A percentile compares a stretch with the other conserved stretches of the same genome.
Conservation (phyloP, 2,113 vertebrate genomes). For the Neolamprologus ventralis region DNA sequence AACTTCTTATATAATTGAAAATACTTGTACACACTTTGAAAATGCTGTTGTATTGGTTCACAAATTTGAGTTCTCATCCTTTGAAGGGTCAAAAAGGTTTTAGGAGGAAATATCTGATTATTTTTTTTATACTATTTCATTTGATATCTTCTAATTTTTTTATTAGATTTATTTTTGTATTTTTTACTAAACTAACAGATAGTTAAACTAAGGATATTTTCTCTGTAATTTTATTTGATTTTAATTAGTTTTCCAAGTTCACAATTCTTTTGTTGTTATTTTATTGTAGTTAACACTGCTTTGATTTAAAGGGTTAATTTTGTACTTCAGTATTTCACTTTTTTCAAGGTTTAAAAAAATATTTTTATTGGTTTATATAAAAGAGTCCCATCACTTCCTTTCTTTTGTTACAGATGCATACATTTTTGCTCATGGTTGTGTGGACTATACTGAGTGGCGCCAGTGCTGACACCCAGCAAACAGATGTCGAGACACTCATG, state of each 20-base stretch:
- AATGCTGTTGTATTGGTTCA: neutral
- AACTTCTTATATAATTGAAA: neutral
- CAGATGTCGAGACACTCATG: slow-evolving; percentile 10
- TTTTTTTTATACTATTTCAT: neutral
- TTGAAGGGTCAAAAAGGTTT: neutral
- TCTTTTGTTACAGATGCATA: slow-evolving; percentile 49
- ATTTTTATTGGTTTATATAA: neutral
- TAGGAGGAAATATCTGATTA: neutral
- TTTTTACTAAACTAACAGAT: neutral
- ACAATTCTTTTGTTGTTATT: neutral
- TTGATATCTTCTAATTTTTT: neutral
- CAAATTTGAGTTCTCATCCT: neutral
- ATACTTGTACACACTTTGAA: neutral
- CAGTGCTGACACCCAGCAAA: neutral
- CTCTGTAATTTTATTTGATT: neutral
- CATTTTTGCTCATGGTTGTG: slow-evolving; percentile 19
- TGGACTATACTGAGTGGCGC: neutral
- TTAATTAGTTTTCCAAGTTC: neutral
- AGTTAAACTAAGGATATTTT: neutral
- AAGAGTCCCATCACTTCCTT: neutral
- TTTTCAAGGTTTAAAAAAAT: neutral
- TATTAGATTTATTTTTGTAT: neutral
- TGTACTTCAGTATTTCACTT: neutral
- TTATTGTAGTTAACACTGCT: neutral
- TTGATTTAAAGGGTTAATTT: neutral